Evolutionary conservation across 2,113 vertebrate species (phyloP), one percentile per base, ranked within the genome.

Genomic region (Probosciger aterrimus): DNA sequence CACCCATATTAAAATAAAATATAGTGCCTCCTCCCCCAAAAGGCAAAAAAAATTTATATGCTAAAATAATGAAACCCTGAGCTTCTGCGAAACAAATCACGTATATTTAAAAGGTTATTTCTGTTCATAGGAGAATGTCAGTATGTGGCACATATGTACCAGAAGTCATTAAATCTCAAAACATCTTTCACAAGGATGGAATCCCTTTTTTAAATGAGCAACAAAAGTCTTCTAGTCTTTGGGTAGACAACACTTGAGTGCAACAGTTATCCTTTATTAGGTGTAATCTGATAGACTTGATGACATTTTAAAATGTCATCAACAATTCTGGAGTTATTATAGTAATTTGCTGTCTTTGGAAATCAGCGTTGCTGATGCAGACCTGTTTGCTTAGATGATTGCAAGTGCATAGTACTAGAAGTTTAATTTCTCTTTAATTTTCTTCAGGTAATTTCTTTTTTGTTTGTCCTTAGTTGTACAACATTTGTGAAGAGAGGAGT

Each of bases 1-100:
- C 11, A 52, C 3, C 4, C 5, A 7, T 83, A 41, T 46, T 68
- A 74, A 75, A 75, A 63, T 46, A 46, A 73, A 75, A 86, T 46
- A 65, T 1, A 43, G 18, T 69, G n/a, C 18, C 19, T 10, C 8
- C 2, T 4, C 7, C 10, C 2, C 5, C 2, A 4, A 6, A 57
- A 62, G 35, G 15, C 10, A 41, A 49, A 47, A 78, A 47, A 75
- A 31, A 17, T 6, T 60, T n/a, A 5, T 18, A 20, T 68, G 5
- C 53, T 69, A 62, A 76, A 88, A 67, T 73, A 62, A 63, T 49
- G 7, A 81, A 70, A 44, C 86, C 8, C 8, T 41, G 82, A 52
- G 27, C 6, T 82, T 85, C 22, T 73, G 4, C 82, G 57, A 82
- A 91, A 49, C 18, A 91, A 64, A 35, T 39, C 8, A 27, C 33